Base-by-base conservation (phyloP, 1,140 invertebrate genomes). In the Trichomalopsis sarcophagae region DNA sequence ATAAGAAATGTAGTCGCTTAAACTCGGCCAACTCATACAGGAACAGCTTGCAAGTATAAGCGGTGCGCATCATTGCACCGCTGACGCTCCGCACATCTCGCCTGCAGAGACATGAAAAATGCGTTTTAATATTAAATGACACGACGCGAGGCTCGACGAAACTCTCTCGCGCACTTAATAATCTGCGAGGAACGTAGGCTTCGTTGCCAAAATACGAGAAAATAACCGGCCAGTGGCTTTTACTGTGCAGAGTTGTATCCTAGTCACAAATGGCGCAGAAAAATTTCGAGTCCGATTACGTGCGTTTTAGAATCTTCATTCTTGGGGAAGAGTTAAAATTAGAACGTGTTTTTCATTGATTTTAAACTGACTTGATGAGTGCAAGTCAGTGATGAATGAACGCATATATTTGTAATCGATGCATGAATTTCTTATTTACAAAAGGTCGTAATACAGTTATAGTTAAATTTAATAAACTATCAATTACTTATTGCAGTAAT, bases 211-310 rank as follows among this genome's bases (percentile, higher is more conserved):
- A 75, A 80, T 80, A 10, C 50, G 69, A 81, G 83, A 81, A 84
- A 84, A 84, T 84, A 84, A 84, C 75, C 10, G 40, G 40, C 47
- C 76, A 50, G n/a, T 74, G 21, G 77, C 27, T 84, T 78, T 69
- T 62, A 50, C 76, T 50, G 78, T 74, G 50, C 27, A 1, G 17
- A 44, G 17, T n/a, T 62, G 50, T 33, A 7, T 23, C 55, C 6
- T n/a, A 62, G 55, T 62, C 17, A 36, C 36, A 66, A 36, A 17
- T 2, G 7, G 14, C 17, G 10, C 17, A 30, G 66, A 21, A 36
- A 80, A 84, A 81, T 17, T 81, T 84, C 75, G 75, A 47, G 68
- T 84, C 75, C 77, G 77, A 84, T 84, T 62, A 79, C 83, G 83
- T 23, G 77, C 9, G 27, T 79, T 79, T 40, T 84, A 44, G 44